These are phyloP conservation scores for Bombus pascuorum DNA, from an alignment of 1,140 invertebrate genomes.

Conservation along the genomic window DNA sequence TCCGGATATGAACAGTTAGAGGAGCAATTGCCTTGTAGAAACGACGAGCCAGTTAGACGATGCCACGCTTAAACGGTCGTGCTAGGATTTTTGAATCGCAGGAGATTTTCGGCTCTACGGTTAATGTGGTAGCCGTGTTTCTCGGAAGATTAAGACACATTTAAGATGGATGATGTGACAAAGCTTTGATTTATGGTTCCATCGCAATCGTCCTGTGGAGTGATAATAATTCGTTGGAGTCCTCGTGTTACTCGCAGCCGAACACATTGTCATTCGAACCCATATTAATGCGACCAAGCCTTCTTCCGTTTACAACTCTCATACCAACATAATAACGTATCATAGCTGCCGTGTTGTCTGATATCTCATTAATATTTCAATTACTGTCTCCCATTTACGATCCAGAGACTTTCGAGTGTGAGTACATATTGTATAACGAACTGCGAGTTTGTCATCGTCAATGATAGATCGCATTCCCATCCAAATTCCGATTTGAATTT, in stretches of 20 bases:
- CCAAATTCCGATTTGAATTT: conserved; percentile 46
- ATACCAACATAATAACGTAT: conserved; percentile 12
- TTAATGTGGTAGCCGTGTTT: conserved; percentile 52
- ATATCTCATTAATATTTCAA: conserved; percentile 67
- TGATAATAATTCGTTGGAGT: conserved; percentile 59
- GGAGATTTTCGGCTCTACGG: not conserved
- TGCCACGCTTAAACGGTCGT: not conserved
- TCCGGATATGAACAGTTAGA: conserved; percentile 19
- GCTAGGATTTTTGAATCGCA: conserved; percentile 1
- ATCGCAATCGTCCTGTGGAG: conserved; percentile 35
- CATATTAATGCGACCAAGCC: conserved; percentile 57
- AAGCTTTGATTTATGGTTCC: conserved; percentile 61
- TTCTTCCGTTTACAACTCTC: conserved; percentile 33
- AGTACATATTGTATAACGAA: conserved; percentile 29
- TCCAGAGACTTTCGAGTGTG: not conserved
- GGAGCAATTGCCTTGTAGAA: not conserved
- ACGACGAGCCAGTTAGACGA: not conserved
- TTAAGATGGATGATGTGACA: conserved; percentile 62
- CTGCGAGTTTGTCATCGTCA: conserved; percentile 30
- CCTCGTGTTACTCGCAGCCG: not conserved
- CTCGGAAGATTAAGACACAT: conserved; percentile 46
- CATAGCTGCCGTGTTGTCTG: conserved; percentile 25
- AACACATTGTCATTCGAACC: conserved; percentile 49
- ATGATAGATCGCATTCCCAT: conserved; percentile 7
- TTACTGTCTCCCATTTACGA: conserved; percentile 60